phyloP scores from a whole-genome alignment of 2,888 invertebrate genomes.

The Hyppa rectilinea region DNA sequence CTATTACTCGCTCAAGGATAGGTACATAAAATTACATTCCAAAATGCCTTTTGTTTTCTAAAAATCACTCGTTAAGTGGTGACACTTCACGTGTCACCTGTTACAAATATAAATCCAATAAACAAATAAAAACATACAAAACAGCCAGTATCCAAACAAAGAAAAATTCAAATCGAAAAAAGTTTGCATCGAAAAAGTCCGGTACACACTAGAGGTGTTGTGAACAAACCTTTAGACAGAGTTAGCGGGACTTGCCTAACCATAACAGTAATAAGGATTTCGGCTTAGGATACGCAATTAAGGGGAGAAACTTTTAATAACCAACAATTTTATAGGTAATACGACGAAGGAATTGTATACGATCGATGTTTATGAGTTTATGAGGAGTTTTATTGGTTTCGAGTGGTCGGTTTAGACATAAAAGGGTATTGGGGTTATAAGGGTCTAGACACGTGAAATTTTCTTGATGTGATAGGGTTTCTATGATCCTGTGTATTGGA shows the following conservation, averaged over 20 bases:
- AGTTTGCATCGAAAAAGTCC: constrained; percentile 18
- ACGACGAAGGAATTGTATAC: constrained; percentile 63
- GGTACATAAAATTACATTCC: no score
- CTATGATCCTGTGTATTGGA: not conserved
- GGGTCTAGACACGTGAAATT: not conserved
- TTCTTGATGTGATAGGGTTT: not conserved
- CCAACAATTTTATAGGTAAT: constrained; percentile 79
- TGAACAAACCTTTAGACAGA: constrained; percentile 50
- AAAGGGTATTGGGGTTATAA: constrained; percentile 6
- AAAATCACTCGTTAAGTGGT: not conserved
- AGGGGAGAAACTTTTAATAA: constrained; percentile 87
- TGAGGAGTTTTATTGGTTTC: constrained; percentile 64
- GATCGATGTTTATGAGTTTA: constrained; percentile 63
- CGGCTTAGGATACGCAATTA: constrained; percentile 83
- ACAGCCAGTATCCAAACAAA: not conserved
- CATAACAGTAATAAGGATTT: constrained; percentile 81
- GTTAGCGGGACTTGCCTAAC: constrained; percentile 54
- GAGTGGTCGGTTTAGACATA: constrained; percentile 30
- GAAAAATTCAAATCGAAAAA: not conserved
- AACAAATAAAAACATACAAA: constrained; percentile 1
- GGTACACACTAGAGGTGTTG: constrained; percentile 18
- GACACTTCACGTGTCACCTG: no score
- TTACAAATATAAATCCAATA: not conserved
- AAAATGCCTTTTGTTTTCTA: not conserved
- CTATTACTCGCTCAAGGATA: no score